phyloP scores from a whole-genome alignment of 2,797 vertebrate species.

The Podargus strigoides region DNA sequence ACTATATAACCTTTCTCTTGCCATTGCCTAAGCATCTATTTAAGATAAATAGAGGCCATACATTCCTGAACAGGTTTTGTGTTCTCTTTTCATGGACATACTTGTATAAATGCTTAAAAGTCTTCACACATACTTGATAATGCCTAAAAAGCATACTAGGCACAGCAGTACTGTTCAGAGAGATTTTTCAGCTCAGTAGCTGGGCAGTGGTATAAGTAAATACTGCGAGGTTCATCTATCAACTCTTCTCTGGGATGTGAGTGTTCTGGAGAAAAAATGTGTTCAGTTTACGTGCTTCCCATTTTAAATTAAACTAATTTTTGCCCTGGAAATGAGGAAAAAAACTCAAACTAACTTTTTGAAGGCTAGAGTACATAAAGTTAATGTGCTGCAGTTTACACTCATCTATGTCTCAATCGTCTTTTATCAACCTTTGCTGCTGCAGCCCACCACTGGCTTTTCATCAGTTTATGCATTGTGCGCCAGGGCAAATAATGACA shows the following conservation, averaged over 20 bases:
- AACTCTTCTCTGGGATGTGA: background rate
- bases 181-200: slow-evolving; percentile 6
- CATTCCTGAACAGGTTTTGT: slow-evolving; percentile 12
- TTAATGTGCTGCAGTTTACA: slow-evolving; percentile 74
- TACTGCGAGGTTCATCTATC: background rate
- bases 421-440: slow-evolving; percentile 79
- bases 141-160: background rate
- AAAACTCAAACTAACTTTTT: slow-evolving; percentile 31
- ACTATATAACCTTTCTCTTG: slow-evolving; percentile 45
- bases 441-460: slow-evolving; percentile 72
- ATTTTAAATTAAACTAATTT: slow-evolving; percentile 28
- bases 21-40: slow-evolving; percentile 22
- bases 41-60: slow-evolving; percentile 39
- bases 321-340: slow-evolving; percentile 8
- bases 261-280: background rate
- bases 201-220: background rate
- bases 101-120: background rate
- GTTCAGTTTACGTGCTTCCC: background rate
- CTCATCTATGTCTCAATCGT: slow-evolving; percentile 69
- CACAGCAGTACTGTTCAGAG: background rate
- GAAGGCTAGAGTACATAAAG: slow-evolving; percentile 67
- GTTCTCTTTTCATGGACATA: background rate
- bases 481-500: slow-evolving; percentile 84
- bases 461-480: slow-evolving; percentile 82
- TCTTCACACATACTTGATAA: background rate